Conservation (phyloP, 2,113 vertebrate genomes). For the Myotis brandtii region DNA sequence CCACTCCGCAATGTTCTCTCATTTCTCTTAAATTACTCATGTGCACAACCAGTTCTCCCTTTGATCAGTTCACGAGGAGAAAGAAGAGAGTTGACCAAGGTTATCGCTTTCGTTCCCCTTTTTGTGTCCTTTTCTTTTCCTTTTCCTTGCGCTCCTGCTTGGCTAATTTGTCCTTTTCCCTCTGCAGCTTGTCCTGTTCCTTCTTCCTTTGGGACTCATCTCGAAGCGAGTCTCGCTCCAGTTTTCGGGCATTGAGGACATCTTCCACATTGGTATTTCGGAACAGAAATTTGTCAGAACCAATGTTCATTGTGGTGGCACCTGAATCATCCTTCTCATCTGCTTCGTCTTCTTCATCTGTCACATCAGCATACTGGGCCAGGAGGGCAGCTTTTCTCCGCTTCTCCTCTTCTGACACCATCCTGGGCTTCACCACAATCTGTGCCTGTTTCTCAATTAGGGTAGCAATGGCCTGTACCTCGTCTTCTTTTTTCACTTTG, state of each 20-base stretch:
- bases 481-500: slow-evolving; percentile 88
- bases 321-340: slow-evolving; percentile 82
- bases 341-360: slow-evolving; percentile 92
- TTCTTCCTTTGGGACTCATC: slow-evolving; percentile 97
- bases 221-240: slow-evolving; percentile 93
- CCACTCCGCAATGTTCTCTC: slow-evolving; percentile 62
- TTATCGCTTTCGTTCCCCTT: slow-evolving; percentile 97
- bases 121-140: slow-evolving; percentile 99
- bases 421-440: slow-evolving; percentile 95
- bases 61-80: slow-evolving; percentile 48
- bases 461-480: slow-evolving; percentile 94
- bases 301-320: slow-evolving; percentile 59
- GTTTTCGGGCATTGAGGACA: slow-evolving; percentile 91
- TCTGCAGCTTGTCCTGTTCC: slow-evolving; percentile 95
- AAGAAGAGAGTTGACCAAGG: slow-evolving; percentile 58
- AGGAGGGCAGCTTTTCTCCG: slow-evolving; percentile 95
- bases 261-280: slow-evolving; percentile 96
- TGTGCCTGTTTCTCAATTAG: slow-evolving; percentile 98
- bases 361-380: slow-evolving; percentile 96
- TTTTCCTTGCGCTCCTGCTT: slow-evolving; percentile 98
- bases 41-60: slow-evolving; percentile 53
- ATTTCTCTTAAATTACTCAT: slow-evolving; percentile 78
- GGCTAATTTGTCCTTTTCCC: slow-evolving; percentile 96
- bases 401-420: slow-evolving; percentile 91
- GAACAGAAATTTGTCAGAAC: slow-evolving; percentile 90